Base-by-base conservation (phyloP, 2,113 vertebrate species). In the Apteryx mantelli region DNA sequence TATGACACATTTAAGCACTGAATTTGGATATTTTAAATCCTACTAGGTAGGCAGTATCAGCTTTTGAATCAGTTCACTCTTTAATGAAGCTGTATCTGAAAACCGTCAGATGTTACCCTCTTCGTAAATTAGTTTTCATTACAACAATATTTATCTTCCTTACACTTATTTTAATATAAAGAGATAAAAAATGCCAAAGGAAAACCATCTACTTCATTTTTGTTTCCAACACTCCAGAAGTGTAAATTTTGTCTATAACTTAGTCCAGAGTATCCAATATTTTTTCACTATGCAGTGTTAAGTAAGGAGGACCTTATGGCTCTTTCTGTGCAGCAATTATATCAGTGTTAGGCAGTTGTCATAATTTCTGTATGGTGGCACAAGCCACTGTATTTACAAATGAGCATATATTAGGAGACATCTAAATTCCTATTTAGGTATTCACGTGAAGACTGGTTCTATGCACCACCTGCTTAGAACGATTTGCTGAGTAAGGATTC, bases 11-110 rank as follows among this genome's bases (percentile, higher is more conserved):
- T 95, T 77, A 68, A 71, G 66, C 28, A 46, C 5, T 69, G 81
- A 94, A 93, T 88, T 48, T 91, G 32, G 76, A 46, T 93, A 90
- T 93, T 93, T 94, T 80, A 65, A 71, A n/a, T 86, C 68, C 80
- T 94, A 75, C 68, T 73, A 76, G 42, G 20, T 87, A 77, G 36
- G 13, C 24, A 8, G 7, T 4, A 44, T 55, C 83, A 92, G 44
- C 46, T 90, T 97, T 70, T 90, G 56, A 25, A 86, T 91, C 36
- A 38, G 40, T 91, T 88, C 88, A 66, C 21, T 96, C 91, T 89
- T 34, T 58, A 19, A 84, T 74, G 16, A 82, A 86, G 42, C 11
- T 82, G 0, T 60, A 56, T 46, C 68, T 91, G 56, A 90, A 28
- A 91, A 79, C 34, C 84, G 40, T 21, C 56, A 89, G 70, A 81